Evolutionary conservation across 2,888 invertebrate species (phyloP), one percentile per base, ranked within the genome.

Genomic region (Bimastos eiseni): DNA sequence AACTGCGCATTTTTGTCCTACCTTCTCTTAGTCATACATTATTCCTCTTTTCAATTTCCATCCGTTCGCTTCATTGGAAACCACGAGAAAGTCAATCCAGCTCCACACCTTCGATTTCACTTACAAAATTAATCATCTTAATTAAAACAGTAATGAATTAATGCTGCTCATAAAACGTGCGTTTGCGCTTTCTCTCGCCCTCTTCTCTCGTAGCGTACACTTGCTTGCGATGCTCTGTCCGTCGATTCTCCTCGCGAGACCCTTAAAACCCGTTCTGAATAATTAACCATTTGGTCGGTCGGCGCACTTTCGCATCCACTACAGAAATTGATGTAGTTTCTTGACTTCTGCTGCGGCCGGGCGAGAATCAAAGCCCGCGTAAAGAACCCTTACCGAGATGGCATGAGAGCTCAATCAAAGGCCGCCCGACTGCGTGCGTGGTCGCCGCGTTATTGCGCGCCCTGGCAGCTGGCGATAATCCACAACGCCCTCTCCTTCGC

Each of bases 181-280:
- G 49, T 49, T 49, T 55, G 5, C 24, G 55, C 4, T 13, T 4
- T 30, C 30, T 30, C 21, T 49, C 49, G 11, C 19, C 49, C 19
- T 15, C 41, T 11, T 41, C 17, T 44, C 2, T 15, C 2, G 19
- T 44, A 15, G 17, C 13, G 44, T 44, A 30, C 55, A 55, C 55
- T 55, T 30, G 55, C 55, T 11, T 2, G 55, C 55, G 30, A 1
- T 30, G 24, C n/a, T 70, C 70, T 70, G 70, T 8, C 0, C 30
- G 17, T 0, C 4, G 70, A 24, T 4, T 30, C n/a, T n/a, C 11
- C 1, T 70, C n/a, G 70, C 70, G n/a, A 70, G 70, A 30, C 8
- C 70, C n/a, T 70, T n/a, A 70, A 70, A 70, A n/a, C 70, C 70
- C n/a, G 49, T 30, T n/a, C 70, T 70, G 70, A 70, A 70, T 70